Percentiles rank a stretch among this genome's conserved stretches.
phyloP scores from a whole-genome alignment of 2,888 invertebrate genomes.

The Ceriagrion tenellum region DNA sequence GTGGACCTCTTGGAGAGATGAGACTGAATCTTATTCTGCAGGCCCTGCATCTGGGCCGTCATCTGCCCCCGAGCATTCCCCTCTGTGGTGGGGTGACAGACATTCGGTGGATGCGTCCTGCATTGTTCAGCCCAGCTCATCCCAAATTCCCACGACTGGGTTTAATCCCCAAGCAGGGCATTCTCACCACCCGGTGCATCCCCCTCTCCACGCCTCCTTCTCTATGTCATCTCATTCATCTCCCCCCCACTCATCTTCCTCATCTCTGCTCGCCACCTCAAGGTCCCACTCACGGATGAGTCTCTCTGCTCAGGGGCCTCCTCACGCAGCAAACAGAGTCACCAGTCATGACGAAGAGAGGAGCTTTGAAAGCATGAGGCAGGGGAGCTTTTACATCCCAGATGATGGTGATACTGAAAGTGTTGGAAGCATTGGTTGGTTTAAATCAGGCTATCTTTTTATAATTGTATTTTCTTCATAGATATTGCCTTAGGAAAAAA shows the following conservation, averaged over 20 bases:
- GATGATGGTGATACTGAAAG: conserved; percentile 70
- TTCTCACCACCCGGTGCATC: not conserved
- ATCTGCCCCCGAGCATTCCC: conserved; percentile 42
- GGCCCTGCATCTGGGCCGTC: conserved; percentile 33
- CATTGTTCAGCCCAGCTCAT: conserved; percentile 40
- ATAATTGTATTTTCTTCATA: not conserved
- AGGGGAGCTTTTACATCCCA: conserved; percentile 70
- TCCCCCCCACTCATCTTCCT: conserved; percentile 21
- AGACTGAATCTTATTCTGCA: conserved; percentile 34
- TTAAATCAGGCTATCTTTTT: not conserved
- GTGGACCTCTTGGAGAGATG: conserved; percentile 49
- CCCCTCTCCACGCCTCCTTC: not conserved
- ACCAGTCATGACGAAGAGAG: conserved; percentile 78
- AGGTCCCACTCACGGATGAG: conserved; percentile 78
- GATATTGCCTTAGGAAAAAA: too few species aligned
- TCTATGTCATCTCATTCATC: not conserved
- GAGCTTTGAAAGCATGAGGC: conserved; percentile 51
- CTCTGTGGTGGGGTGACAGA: conserved; percentile 46
- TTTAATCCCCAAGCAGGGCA: conserved; percentile 7
- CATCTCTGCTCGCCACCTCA: conserved; percentile 77
- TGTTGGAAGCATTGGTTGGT: conserved; percentile 39
- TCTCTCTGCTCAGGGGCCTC: conserved; percentile 83
- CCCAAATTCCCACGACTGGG: not conserved
- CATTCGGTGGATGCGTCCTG: not conserved
- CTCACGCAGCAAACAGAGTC: conserved; percentile 87